These are phyloP conservation scores for Microtus obscurus DNA, from an alignment of 2,797 vertebrate genomes.

Conservation along the genomic window DNA sequence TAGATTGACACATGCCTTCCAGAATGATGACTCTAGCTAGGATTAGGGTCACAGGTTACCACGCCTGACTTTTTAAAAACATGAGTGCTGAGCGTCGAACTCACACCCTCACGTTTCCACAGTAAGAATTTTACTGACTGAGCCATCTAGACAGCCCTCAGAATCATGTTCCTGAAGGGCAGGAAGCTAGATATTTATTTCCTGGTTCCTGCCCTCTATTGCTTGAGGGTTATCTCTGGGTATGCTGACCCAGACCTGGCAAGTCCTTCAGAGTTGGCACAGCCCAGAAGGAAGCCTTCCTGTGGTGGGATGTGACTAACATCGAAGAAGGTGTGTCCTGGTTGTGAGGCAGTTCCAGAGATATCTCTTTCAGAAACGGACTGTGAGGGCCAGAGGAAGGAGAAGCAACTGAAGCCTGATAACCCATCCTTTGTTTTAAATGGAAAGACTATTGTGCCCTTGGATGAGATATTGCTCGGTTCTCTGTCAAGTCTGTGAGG, in stretches of 20 bases:
- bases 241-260: background rate
- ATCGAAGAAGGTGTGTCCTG: background rate
- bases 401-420: background rate
- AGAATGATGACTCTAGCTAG: no score
- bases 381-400: background rate
- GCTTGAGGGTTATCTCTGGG: background rate
- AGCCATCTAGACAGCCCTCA: background rate
- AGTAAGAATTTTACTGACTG: background rate
- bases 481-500: background rate
- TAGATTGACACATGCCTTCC: background rate
- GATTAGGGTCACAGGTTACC: background rate
- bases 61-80: background rate
- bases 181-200: constrained; percentile 5
- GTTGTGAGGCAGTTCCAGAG: background rate
- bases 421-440: constrained; percentile 1
- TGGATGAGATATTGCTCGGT: background rate
- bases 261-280: background rate
- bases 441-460: background rate
- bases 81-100: background rate
- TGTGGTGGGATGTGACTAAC: background rate
- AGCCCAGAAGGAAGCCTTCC: background rate
- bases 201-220: background rate
- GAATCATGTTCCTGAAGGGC: background rate
- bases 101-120: background rate
- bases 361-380: background rate